phyloP scores from a whole-genome alignment of 1,140 invertebrate genomes.

The Diachasmimorpha longicaudata region DNA sequence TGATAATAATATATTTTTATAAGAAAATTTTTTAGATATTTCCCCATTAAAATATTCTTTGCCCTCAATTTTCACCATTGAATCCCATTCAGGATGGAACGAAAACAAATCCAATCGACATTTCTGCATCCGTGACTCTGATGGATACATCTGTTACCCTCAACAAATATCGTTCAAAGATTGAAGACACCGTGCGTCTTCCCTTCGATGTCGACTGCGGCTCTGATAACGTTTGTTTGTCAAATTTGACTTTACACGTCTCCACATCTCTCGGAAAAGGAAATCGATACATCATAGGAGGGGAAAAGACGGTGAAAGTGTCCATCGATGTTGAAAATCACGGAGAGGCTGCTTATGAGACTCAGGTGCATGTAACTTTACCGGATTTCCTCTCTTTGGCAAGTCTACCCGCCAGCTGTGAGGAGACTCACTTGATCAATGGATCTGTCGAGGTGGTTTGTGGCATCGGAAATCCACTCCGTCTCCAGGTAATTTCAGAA shows the following conservation, averaged over 20 bases:
- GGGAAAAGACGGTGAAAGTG: conserved; percentile 39
- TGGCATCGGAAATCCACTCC: conserved; percentile 48
- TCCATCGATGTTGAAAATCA: conserved; percentile 44
- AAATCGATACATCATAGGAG: conserved; percentile 52
- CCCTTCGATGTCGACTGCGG: conserved; percentile 56
- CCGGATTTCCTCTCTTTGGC: conserved; percentile 43
- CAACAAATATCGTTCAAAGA: conserved; percentile 37
- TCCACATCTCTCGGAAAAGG: conserved; percentile 30
- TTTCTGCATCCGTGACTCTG: conserved; percentile 34
- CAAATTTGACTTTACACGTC: conserved; percentile 47
- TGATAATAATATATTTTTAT: no score
- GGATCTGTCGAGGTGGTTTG: conserved; percentile 39
- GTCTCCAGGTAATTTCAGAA: conserved; percentile 31
- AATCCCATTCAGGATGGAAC: conserved; percentile 42
- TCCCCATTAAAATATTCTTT: not conserved
- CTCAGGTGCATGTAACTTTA: conserved; percentile 42
- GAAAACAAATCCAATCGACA: conserved; percentile 48
- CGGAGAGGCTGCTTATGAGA: conserved; percentile 54
- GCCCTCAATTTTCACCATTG: not conserved
- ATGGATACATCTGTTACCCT: conserved; percentile 20
- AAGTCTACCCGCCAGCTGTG: conserved; percentile 52
- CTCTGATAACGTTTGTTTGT: conserved; percentile 53
- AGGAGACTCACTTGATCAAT: conserved; percentile 26
- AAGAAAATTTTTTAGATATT: no score
- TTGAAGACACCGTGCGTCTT: conserved; percentile 42